Base-by-base conservation (phyloP, 2,888 invertebrate genomes). In the Drosophila setosimentum region DNA sequence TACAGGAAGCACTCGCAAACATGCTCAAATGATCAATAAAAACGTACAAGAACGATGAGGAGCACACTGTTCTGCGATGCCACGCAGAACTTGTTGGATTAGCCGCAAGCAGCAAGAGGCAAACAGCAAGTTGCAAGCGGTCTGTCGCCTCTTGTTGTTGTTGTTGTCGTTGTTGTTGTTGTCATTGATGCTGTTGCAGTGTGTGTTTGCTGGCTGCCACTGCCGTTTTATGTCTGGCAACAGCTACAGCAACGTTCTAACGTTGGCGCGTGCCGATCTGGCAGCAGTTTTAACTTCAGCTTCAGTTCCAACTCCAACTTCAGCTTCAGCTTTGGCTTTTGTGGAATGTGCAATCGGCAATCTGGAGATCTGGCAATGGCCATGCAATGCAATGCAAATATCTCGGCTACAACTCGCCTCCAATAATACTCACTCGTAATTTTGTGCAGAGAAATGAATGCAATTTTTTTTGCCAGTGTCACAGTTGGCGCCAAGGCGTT, bases 401-500 rank as follows among this genome's bases (percentile, higher is more conserved):
- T 66, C 32, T 59, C 24, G 45, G 53, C 59, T 68, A 66, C 57
- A 57, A 57, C 42, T 67, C 60, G 68, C 63, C 68, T 81, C 74
- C 72, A 71, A 83, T 72, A 70, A 70, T 30, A 74, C 60, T 68
- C 55, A 65, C 66, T 80, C 83, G 78, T 81, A 83, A 84, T 83
- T 81, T 81, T 77, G 68, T 80, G 82, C 75, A 72, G 85, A 88
- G 88, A 91, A 80, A 89, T 89, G 82, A 83, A 87, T 90, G 82
- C 83, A 83, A 91, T 85, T 88, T 82, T 82, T 65, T 82, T 65
- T 64, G 78, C 83, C 74, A 80, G 79, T 91, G 90, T 90, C 92
- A 90, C 79, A 86, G 82, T 80, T 91, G 91, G 92, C 91, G 91
- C 91, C 91, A 91, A 91, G 89, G 82, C 88, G 88, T 85, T 88